Conservation (phyloP, 2,888 invertebrate genomes). For the Metopia argyrocephala region DNA sequence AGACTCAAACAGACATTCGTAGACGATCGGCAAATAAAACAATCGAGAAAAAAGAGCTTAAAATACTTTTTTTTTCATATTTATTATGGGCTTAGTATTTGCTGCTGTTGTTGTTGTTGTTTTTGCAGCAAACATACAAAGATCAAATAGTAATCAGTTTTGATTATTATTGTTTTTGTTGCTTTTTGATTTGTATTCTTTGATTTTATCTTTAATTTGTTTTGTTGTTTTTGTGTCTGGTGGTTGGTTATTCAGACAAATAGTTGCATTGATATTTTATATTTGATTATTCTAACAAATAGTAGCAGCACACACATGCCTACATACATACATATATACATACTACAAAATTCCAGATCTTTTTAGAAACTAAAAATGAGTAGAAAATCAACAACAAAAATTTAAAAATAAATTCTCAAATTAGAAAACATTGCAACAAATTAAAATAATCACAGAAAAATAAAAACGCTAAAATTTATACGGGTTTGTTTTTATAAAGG, state of each 20-base stretch:
- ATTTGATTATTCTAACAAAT: neutral
- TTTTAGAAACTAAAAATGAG: neutral
- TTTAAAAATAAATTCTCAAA: neutral
- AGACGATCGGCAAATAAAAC: conserved; percentile 51
- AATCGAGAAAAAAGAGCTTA: conserved; percentile 39
- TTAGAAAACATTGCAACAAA: neutral
- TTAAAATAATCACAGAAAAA: neutral
- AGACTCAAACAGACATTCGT: conserved; percentile 57
- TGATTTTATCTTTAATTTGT: neutral
- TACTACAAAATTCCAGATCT: conserved; percentile 5
- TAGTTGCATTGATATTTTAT: conserved; percentile 30
- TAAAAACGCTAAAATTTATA: neutral
- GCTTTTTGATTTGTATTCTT: neutral
- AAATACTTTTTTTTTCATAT: conserved; percentile 25
- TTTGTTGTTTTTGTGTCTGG: neutral
- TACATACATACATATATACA: too few species aligned
- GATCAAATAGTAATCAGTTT: conserved; percentile 39
- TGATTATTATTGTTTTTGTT: neutral
- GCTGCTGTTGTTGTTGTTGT: conserved; percentile 7
- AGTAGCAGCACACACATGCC: neutral
- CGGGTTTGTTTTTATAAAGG: too few species aligned
- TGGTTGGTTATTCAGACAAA: conserved; percentile 16
- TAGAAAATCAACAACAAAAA: neutral
- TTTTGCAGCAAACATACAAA: conserved; percentile 32
- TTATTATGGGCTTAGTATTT: neutral